phyloP scores from a whole-genome alignment of 2,797 vertebrate species.

The Sitta carolinensis region DNA sequence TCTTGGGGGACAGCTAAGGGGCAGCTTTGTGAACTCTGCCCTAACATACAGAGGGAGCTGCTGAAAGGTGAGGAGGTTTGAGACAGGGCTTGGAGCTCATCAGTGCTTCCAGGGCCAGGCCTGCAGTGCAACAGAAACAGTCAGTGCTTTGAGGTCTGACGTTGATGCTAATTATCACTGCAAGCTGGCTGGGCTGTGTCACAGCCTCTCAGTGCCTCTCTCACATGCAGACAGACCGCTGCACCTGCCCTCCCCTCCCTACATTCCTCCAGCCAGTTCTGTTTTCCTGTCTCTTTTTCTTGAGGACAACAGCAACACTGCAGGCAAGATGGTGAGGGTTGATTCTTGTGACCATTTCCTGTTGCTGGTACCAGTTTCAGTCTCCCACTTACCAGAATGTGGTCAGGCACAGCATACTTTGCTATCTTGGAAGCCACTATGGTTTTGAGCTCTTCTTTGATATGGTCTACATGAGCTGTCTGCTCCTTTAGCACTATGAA shows the following conservation, averaged over 20 bases:
- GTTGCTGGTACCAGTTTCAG: not conserved
- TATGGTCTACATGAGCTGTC: slow-evolving; percentile 25
- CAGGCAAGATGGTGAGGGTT: not conserved
- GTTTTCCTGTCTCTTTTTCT: not conserved
- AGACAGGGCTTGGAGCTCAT: not conserved
- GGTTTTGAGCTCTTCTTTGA: slow-evolving; percentile 79
- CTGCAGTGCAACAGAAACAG: not conserved
- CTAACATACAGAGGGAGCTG: not conserved
- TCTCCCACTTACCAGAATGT: slow-evolving; percentile 85
- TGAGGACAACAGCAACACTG: not conserved
- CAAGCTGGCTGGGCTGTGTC: not conserved
- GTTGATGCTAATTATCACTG: not conserved
- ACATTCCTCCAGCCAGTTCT: not conserved
- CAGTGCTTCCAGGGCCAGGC: not conserved
- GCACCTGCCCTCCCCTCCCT: not conserved
- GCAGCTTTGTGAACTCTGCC: not conserved
- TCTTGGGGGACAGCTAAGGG: not conserved
- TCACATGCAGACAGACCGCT: not conserved
- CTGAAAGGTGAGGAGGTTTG: not conserved
- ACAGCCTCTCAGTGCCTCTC: not conserved
- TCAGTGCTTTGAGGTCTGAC: not conserved
- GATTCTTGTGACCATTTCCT: not conserved
- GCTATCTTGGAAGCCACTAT: slow-evolving; percentile 89
- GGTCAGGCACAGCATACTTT: slow-evolving; percentile 93
- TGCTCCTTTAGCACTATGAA: slow-evolving; percentile 89